Conservation (phyloP, 92 coral and sea anemone species). For the Palythoa caribaeorum region DNA sequence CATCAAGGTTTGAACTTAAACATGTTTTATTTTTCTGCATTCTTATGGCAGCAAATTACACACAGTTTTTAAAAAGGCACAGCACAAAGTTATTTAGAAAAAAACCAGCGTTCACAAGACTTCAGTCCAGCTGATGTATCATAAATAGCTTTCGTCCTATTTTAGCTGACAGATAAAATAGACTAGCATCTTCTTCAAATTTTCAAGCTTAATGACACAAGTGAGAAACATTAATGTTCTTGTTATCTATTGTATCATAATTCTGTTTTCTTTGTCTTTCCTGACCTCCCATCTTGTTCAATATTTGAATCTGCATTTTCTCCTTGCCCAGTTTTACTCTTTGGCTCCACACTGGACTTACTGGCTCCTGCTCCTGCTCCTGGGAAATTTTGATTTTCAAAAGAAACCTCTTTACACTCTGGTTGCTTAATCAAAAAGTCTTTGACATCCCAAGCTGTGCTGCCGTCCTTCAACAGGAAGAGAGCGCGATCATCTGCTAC, state of each 20-base stretch:
- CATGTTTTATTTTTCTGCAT: too few species aligned
- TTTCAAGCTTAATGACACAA: too few species aligned
- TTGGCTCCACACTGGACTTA: constrained; percentile 43
- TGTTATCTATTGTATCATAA: neutral
- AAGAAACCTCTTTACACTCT: constrained; percentile 92
- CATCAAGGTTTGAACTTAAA: too few species aligned
- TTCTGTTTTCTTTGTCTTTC: constrained; percentile 8
- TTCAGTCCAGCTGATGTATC: neutral
- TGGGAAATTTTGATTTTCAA: constrained; percentile 98
- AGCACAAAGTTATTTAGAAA: too few species aligned
- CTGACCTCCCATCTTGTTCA: neutral
- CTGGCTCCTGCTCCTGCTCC: constrained; percentile 82
- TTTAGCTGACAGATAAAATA: too few species aligned
- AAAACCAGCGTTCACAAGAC: too few species aligned
- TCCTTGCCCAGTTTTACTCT: constrained; percentile 61
- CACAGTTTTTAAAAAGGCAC: too few species aligned
- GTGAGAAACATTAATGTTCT: too few species aligned
- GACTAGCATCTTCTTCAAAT: too few species aligned
- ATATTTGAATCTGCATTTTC: neutral
- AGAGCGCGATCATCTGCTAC: constrained; percentile 91
- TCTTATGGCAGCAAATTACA: too few species aligned
- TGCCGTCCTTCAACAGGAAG: constrained; percentile 91
- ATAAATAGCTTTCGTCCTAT: too few species aligned
- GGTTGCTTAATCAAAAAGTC: constrained; percentile 92
- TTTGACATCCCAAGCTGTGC: constrained; percentile 96